These are phyloP conservation scores for Nipponacmea schrenckii DNA, from an alignment of 2,888 invertebrate species.

Conservation along the genomic window DNA sequence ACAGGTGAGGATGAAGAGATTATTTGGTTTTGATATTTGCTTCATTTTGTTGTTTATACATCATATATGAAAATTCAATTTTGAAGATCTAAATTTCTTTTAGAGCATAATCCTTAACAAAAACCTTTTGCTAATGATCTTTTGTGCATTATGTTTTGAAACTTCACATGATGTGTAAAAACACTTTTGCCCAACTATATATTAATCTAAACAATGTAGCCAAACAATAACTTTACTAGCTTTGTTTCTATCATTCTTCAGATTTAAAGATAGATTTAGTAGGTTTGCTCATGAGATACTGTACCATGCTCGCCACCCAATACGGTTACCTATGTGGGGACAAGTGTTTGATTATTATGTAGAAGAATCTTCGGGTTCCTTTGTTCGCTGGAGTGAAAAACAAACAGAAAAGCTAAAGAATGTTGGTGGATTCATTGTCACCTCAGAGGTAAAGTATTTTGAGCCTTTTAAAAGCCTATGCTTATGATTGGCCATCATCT, in stretches of 20 bases:
- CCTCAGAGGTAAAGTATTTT: conserved; percentile 54
- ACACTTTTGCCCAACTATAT: too few species aligned
- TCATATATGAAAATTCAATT: too few species aligned
- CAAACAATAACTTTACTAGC: too few species aligned
- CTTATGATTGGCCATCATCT: too few species aligned
- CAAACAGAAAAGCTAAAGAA: conserved; percentile 51
- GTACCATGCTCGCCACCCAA: conserved; percentile 56
- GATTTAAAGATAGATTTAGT: conserved; percentile 59
- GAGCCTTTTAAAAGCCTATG: not conserved
- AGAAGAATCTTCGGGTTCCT: conserved; percentile 51
- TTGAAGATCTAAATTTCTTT: too few species aligned
- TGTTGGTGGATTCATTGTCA: conserved; percentile 52
- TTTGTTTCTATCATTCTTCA: conserved; percentile 24
- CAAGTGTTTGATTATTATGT: conserved; percentile 62
- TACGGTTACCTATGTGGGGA: conserved; percentile 54
- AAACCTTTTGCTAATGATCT: too few species aligned
- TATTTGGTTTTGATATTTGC: too few species aligned
- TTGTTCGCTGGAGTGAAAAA: conserved; percentile 57
- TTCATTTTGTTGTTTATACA: too few species aligned
- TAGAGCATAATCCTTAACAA: too few species aligned
- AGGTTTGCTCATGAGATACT: conserved; percentile 61
- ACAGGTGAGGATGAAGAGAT: conserved; percentile 45
- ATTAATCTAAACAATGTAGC: too few species aligned
- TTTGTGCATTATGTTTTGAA: too few species aligned
- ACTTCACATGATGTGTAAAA: too few species aligned